Conservation (phyloP, 2,888 invertebrate genomes). For the Drosophila diplacantha region DNA sequence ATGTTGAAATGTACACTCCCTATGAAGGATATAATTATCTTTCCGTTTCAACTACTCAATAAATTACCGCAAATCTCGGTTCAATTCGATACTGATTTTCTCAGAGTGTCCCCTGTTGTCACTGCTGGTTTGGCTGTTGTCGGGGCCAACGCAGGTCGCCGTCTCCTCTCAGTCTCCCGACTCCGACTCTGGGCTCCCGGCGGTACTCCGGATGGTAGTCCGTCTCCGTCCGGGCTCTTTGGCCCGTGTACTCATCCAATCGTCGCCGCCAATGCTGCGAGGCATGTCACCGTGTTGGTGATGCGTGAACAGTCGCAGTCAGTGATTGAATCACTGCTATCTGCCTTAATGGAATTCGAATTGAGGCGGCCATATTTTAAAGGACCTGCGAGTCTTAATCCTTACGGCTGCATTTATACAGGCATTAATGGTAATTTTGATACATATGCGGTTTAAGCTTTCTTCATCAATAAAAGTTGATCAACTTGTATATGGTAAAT, state of each 20-base stretch:
- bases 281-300: slow-evolving; percentile 40
- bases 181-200: neutral
- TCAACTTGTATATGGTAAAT: no score
- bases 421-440: neutral
- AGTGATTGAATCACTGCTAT: slow-evolving; percentile 43
- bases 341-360: slow-evolving; percentile 19
- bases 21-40: no score
- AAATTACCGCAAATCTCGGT: neutral
- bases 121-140: slow-evolving; percentile 30
- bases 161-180: slow-evolving; percentile 18
- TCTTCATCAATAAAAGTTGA: neutral
- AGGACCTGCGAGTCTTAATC: slow-evolving; percentile 1
- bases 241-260: slow-evolving; percentile 29
- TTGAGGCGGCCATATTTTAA: slow-evolving; percentile 1
- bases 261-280: slow-evolving; percentile 38
- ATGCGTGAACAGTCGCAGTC: slow-evolving; percentile 46
- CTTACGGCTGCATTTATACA: neutral
- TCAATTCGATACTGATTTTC: neutral
- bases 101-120: slow-evolving; percentile 12
- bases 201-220: slow-evolving; percentile 16
- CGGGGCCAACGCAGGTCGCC: slow-evolving; percentile 59
- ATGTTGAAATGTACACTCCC: no score
- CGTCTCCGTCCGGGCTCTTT: neutral
- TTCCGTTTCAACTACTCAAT: neutral
- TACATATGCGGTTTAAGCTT: no score